Evolutionary conservation across 2,888 invertebrate species (phyloP).

Genomic region (Luffia ferchaultella): DNA sequence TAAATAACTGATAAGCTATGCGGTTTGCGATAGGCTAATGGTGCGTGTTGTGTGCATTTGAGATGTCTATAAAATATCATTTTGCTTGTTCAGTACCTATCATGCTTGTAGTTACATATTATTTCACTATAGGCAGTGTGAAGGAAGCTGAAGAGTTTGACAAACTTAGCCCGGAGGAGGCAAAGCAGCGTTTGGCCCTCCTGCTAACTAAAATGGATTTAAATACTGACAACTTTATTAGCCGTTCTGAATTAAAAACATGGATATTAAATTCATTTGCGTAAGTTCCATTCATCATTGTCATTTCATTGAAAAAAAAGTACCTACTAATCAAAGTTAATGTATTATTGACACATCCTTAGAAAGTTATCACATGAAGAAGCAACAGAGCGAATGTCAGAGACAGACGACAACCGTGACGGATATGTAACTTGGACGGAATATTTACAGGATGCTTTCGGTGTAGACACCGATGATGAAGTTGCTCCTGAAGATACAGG

Average conservation of each 20-base stretch:
- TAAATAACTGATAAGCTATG: slow-evolving; percentile 25
- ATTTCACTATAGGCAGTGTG: slow-evolving; percentile 75
- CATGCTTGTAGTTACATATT: slow-evolving; percentile 35
- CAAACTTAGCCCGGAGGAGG: slow-evolving; percentile 84
- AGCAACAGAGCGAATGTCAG: slow-evolving; percentile 82
- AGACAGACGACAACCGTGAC: slow-evolving; percentile 86
- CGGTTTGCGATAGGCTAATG: slow-evolving; percentile 7
- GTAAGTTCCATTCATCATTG: slow-evolving; percentile 41
- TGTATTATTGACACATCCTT: not conserved
- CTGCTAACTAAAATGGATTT: slow-evolving; percentile 89
- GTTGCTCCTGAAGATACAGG: slow-evolving; percentile 58
- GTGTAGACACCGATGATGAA: slow-evolving; percentile 71
- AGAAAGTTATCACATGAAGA: slow-evolving; percentile 89
- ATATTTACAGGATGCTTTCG: slow-evolving; percentile 88
- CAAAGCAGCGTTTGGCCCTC: slow-evolving; percentile 76
- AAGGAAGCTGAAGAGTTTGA: slow-evolving; percentile 94
- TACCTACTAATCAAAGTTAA: not conserved
- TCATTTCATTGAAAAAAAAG: not conserved
- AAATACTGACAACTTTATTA: slow-evolving; percentile 80
- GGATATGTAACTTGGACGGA: slow-evolving; percentile 88
- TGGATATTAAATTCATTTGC: slow-evolving; percentile 94
- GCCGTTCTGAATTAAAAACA: slow-evolving; percentile 82
- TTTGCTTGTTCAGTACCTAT: slow-evolving; percentile 32
- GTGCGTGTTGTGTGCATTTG: slow-evolving; percentile 17
- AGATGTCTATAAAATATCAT: slow-evolving; percentile 40